Evolutionary conservation across 2,797 vertebrate genomes (phyloP), one percentile per base, ranked within the genome.

Genomic region (Lepus townsendii): DNA sequence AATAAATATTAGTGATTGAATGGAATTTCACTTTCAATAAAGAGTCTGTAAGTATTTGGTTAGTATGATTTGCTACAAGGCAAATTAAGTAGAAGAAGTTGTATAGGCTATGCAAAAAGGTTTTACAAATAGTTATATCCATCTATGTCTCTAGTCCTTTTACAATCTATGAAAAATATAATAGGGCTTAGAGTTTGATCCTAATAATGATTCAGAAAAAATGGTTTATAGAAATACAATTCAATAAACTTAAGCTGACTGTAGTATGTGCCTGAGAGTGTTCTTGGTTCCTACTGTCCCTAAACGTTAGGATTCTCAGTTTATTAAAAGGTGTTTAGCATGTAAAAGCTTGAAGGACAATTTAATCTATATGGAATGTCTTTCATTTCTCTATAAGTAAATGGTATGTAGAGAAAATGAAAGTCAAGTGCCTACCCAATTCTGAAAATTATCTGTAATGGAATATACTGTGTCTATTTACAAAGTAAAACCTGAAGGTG

Each of bases 341-440:
- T 77, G 16, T 63, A 79, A 80, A 65, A 84, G 60, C 8, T 66
- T 24, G 60, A 91, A 90, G 66, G 62, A 88, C 2, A 78, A 42
- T 86, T 90, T 26, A 62, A 60, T 85, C 52, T 78, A n/a, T 16
- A 4, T 30, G 62, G 27, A 17, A 22, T 75, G 7, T 71, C 50
- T 72, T 38, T n/a, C 62, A 35, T 26, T 85, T 83, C 72, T 30
- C 27, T 42, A 82, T 12, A 54, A 47, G 66, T 63, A 65, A 68
- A 68, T 68, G 35, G 30, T 77, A 60, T 38, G 30, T 85, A 68
- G 24, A 83, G 82, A 68, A 92, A 91, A 90, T 38, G 32, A 38
- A 90, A 92, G 73, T 24, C 52, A 84, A 30, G 30, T n/a, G 57
- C 35, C 26, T 76, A 32, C 54, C 65, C 17, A 63, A 30, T 27